Percentiles rank a stretch among this genome's conserved stretches.
phyloP scores from a whole-genome alignment of 1,140 invertebrate genomes.

The Drosophila orena region DNA sequence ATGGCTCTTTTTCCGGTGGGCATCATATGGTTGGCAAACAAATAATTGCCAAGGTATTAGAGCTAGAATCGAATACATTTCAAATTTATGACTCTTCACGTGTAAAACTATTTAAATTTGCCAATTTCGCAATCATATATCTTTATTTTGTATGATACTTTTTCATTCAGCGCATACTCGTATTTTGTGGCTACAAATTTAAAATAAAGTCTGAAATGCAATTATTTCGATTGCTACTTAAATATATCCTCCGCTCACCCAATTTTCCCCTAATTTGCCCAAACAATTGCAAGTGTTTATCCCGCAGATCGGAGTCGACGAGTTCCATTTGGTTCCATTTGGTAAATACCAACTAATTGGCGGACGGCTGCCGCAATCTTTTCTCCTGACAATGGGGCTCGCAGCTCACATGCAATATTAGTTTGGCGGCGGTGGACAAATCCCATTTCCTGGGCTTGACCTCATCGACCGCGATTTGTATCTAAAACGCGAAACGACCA shows the following conservation, averaged over 20 bases:
- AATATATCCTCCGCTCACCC: neutral
- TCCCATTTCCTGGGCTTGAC: slow-evolving; percentile 17
- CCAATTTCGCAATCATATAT: neutral
- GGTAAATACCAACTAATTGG: slow-evolving; percentile 37
- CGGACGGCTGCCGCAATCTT: slow-evolving; percentile 22
- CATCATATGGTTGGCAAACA: neutral
- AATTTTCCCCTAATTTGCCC: neutral
- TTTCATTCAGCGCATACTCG: neutral
- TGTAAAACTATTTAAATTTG: neutral
- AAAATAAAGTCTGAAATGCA: neutral
- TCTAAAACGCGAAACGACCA: slow-evolving; percentile 27
- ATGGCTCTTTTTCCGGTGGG: slow-evolving; percentile 16
- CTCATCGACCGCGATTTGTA: slow-evolving; percentile 24
- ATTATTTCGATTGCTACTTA: neutral
- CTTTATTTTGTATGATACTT: too few species aligned
- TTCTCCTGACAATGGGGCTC: slow-evolving; percentile 17
- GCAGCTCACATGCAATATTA: slow-evolving; percentile 31
- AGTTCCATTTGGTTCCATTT: slow-evolving; percentile 28
- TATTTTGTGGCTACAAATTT: neutral
- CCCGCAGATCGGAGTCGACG: slow-evolving; percentile 4
- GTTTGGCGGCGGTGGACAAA: slow-evolving; percentile 17
- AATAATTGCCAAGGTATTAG: slow-evolving; percentile 8
- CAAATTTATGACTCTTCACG: neutral
- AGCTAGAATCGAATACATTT: slow-evolving; percentile 1
- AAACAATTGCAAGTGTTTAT: slow-evolving; percentile 28